Evolutionary conservation across 2,797 vertebrate species (phyloP).

Genomic region (Poecilia gillii): DNA sequence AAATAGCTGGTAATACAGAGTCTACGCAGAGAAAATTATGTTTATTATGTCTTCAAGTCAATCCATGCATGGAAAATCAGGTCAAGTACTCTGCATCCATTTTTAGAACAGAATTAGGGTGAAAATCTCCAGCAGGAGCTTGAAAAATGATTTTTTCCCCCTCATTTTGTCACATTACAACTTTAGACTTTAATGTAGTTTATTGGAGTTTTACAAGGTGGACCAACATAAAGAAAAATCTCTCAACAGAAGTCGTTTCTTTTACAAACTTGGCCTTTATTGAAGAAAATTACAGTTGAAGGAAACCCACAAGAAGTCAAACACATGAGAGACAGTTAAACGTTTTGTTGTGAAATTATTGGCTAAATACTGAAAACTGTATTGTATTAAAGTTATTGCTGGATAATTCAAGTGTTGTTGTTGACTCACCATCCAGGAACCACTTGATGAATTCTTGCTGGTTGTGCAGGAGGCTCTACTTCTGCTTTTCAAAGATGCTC

Average conservation of each 20-base stretch:
- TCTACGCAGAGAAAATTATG: conserved; percentile 64
- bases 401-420: too few species aligned
- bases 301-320: not conserved
- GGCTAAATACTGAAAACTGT: not conserved
- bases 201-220: not conserved
- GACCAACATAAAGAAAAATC: not conserved
- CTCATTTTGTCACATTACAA: conserved; percentile 1
- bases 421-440: too few species aligned
- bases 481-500: too few species aligned
- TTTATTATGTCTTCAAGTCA: conserved; percentile 50
- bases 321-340: not conserved
- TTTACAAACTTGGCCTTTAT: not conserved
- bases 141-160: not conserved
- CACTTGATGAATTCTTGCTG: too few species aligned
- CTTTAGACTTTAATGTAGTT: not conserved
- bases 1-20: conserved; percentile 66
- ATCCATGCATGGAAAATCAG: conserved; percentile 57
- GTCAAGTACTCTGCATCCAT: conserved; percentile 47
- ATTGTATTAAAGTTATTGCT: too few species aligned
- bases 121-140: not conserved
- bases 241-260: not conserved
- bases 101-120: conserved; percentile 44
- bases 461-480: too few species aligned
- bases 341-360: not conserved
- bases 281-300: not conserved